Conservation (phyloP, 1,140 invertebrate species). For the Drosophila elegans region DNA sequence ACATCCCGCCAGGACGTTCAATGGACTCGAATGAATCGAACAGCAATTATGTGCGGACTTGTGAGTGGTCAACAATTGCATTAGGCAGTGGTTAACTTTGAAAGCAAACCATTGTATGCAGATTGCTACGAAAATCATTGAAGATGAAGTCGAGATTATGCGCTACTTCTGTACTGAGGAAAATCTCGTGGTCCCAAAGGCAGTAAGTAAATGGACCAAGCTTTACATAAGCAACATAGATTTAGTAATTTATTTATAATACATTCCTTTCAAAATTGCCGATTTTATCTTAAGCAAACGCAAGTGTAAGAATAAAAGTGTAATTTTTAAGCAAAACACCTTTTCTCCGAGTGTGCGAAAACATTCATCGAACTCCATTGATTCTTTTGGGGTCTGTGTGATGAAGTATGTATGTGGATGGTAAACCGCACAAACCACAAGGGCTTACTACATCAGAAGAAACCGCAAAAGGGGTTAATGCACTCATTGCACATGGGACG, state of each 20-base stretch:
- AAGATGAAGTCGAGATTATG: conserved; percentile 4
- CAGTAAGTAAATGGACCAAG: too few relatives aligned
- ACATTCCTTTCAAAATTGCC: too few relatives aligned
- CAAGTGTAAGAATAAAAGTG: too few relatives aligned
- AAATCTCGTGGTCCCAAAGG: background rate
- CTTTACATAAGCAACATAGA: too few relatives aligned
- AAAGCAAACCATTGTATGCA: conserved; percentile 48
- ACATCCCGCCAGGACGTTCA: conserved; percentile 33
- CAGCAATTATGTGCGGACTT: conserved; percentile 55
- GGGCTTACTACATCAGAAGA: conserved; percentile 44
- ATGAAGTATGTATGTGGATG: conserved; percentile 28
- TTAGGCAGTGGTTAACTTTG: conserved; percentile 63
- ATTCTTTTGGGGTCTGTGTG: conserved; percentile 24
- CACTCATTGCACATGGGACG: conserved; percentile 42
- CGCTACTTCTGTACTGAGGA: background rate
- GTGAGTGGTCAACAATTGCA: conserved; percentile 66
- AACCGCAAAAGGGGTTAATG: conserved; percentile 54
- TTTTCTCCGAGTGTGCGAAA: conserved; percentile 9
- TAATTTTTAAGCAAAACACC: background rate
- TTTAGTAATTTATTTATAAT: too few relatives aligned
- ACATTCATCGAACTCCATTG: conserved; percentile 36
- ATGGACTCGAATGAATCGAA: conserved; percentile 29
- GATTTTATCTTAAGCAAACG: too few relatives aligned
- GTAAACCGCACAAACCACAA: conserved; percentile 48
- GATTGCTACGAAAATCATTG: conserved; percentile 20